Conservation (phyloP, 2,113 vertebrate genomes). For the Telmatochromis brichardi region DNA sequence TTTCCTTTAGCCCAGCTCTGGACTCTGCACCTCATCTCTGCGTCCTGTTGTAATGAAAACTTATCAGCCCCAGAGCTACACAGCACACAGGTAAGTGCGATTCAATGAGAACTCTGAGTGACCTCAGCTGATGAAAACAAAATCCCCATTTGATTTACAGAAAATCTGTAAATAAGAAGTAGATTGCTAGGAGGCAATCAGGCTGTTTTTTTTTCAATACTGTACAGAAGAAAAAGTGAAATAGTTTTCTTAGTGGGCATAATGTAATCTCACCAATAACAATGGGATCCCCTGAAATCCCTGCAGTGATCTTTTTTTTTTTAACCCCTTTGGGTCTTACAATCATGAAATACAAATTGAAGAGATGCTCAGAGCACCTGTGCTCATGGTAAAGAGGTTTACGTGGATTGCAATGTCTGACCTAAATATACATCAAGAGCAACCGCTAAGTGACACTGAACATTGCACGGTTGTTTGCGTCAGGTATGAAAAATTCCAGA, state of each 20-base stretch:
- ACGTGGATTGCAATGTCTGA: not conserved
- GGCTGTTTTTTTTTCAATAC: not conserved
- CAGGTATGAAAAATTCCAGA: not conserved
- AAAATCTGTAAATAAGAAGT: conserved; percentile 31
- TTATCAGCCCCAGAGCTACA: not conserved
- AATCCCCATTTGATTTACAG: conserved; percentile 55
- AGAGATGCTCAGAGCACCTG: not conserved
- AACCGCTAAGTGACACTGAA: not conserved
- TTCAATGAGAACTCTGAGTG: not conserved
- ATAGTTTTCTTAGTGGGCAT: not conserved
- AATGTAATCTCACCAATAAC: conserved; percentile 17
- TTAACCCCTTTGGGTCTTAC: not conserved
- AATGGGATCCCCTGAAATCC: not conserved
- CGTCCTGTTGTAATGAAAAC: conserved; percentile 20
- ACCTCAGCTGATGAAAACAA: conserved; percentile 38
- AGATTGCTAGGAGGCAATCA: conserved; percentile 10
- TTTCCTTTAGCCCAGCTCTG: not conserved
- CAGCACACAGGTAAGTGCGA: not conserved
- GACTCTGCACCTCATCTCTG: not conserved
- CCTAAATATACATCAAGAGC: not conserved
- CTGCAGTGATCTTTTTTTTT: not conserved
- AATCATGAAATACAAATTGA: not conserved
- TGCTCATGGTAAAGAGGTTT: not conserved
- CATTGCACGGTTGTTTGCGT: not conserved
- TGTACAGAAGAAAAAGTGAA: not conserved